Conservation (phyloP, 2,797 vertebrate species). For the Amblyopsis hoosieri region DNA sequence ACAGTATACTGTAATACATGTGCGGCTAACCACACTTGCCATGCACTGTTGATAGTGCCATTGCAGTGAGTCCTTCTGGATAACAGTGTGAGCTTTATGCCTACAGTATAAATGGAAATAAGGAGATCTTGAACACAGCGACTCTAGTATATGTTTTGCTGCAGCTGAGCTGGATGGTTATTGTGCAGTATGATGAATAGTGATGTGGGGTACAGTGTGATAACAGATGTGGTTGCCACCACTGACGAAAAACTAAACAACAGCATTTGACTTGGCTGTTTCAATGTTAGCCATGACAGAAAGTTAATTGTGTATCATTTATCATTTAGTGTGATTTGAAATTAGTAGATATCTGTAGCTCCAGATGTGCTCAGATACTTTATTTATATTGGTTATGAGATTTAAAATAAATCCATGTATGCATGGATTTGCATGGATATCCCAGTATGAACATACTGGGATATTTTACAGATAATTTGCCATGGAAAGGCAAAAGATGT, state of each 20-base stretch:
- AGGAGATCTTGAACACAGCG: slow-evolving; percentile 10
- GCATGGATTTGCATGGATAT: too few species aligned
- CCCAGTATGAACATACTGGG: too few species aligned
- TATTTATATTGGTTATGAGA: too few species aligned
- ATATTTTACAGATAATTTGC: not conserved
- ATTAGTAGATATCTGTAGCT: too few species aligned
- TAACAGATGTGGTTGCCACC: slow-evolving; percentile 1
- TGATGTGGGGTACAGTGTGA: not conserved
- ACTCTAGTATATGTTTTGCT: slow-evolving; percentile 6
- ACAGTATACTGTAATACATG: not conserved
- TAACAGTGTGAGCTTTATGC: slow-evolving; percentile 1
- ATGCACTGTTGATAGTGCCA: slow-evolving; percentile 1
- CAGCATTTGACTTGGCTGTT: not conserved
- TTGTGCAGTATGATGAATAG: not conserved
- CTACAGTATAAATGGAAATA: not conserved
- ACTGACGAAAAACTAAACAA: not conserved
- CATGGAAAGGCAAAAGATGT: not conserved
- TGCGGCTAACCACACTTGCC: not conserved
- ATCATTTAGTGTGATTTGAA: too few species aligned
- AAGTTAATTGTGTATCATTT: too few species aligned
- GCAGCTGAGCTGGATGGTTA: slow-evolving; percentile 12
- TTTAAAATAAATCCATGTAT: too few species aligned
- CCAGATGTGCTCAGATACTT: too few species aligned
- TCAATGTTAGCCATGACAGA: too few species aligned
- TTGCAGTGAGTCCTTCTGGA: not conserved